Conservation (phyloP, 2,888 invertebrate genomes). For the Operophtera brumata region DNA sequence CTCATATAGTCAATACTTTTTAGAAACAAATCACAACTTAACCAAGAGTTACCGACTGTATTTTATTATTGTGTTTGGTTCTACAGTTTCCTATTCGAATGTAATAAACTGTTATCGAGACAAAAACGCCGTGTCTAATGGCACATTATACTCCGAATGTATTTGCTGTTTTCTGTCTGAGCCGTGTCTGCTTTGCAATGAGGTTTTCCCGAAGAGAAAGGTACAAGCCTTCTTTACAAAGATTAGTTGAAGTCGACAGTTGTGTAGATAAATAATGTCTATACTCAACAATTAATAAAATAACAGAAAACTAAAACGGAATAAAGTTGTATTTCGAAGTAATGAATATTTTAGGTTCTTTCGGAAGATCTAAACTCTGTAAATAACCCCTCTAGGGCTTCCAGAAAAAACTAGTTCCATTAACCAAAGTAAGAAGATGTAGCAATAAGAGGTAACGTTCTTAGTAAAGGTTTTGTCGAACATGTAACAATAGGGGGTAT, state of each 20-base stretch:
- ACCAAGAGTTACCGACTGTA: too few relatives aligned
- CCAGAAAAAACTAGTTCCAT: not conserved
- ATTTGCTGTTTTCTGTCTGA: slow-evolving; percentile 40
- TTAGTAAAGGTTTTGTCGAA: slow-evolving; percentile 16
- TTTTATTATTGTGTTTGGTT: not conserved
- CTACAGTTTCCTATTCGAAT: not conserved
- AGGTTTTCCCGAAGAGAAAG: slow-evolving; percentile 22
- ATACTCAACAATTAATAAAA: slow-evolving; percentile 1
- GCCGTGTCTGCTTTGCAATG: slow-evolving; percentile 36
- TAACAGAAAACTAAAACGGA: not conserved
- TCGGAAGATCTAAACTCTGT: not conserved
- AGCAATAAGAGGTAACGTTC: slow-evolving; percentile 12
- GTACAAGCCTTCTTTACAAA: slow-evolving; percentile 5
- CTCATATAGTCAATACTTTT: too few relatives aligned
- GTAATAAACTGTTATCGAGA: slow-evolving; percentile 1
- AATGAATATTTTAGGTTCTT: not conserved
- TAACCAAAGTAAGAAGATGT: slow-evolving; percentile 7
- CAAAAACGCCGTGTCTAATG: slow-evolving; percentile 27
- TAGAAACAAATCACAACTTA: too few relatives aligned
- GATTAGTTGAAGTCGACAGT: not conserved
- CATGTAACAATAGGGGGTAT: slow-evolving; percentile 22
- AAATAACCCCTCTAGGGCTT: not conserved
- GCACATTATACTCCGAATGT: slow-evolving; percentile 37
- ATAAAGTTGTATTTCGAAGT: not conserved
- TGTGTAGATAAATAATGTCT: slow-evolving; percentile 3